These are phyloP conservation scores for Podabrus alpinus DNA, from an alignment of 2,888 invertebrate genomes.

Conservation along the genomic window DNA sequence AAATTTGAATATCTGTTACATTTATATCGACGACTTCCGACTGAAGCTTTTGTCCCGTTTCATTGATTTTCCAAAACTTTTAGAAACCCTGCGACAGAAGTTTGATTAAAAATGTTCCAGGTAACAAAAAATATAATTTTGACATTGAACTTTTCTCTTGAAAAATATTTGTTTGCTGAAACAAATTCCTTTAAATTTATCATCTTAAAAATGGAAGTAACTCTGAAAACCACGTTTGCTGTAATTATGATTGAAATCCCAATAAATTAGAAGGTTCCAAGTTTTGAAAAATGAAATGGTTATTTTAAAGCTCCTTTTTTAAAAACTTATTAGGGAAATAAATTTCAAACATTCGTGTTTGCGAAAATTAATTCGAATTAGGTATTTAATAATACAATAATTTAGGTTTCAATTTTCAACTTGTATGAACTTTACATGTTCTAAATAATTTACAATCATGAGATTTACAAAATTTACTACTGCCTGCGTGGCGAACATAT, in stretches of 20 bases:
- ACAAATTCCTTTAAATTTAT: not conserved
- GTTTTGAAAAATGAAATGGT: not conserved
- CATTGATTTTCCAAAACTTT: not conserved
- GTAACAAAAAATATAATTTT: not conserved
- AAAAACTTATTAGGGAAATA: not conserved
- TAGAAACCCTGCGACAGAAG: not conserved
- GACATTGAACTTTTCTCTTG: not conserved
- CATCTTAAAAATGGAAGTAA: not conserved
- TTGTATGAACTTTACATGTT: not conserved
- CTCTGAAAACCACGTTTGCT: not conserved
- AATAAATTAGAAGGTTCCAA: not conserved
- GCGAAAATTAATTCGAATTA: not conserved
- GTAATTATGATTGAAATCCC: not conserved
- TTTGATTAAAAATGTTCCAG: not conserved
- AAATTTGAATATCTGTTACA: not conserved
- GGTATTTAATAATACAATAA: not conserved
- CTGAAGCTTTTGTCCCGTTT: not conserved
- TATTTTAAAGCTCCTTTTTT: not conserved
- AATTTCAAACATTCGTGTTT: not conserved
- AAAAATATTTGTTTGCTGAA: not conserved
- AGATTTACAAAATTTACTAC: conserved; percentile 14
- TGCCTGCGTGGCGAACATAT: conserved; percentile 7
- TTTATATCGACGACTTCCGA: not conserved
- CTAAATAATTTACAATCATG: not conserved
- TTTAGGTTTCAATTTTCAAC: not conserved